Conservation (phyloP, 2,113 vertebrate species). For the Arizona elegans region DNA sequence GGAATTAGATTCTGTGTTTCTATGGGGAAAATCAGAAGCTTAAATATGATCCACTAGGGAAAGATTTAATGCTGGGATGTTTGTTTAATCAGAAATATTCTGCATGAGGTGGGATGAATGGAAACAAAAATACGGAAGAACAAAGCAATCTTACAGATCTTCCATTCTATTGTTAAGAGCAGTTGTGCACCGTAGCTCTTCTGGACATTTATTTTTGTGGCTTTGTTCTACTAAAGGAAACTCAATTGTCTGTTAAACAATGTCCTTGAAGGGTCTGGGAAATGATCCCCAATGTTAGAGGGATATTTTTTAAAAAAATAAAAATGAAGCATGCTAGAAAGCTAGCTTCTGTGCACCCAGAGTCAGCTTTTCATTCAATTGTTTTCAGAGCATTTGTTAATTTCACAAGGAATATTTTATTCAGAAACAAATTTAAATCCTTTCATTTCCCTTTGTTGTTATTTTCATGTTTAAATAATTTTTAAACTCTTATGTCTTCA, state of each 20-base stretch:
- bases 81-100: slow-evolving; percentile 42
- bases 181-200: slow-evolving; percentile 46
- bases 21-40: slow-evolving; percentile 1
- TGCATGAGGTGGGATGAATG: slow-evolving; percentile 32
- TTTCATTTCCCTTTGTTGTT: not conserved
- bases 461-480: not conserved
- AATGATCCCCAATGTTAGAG: slow-evolving; percentile 4
- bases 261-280: slow-evolving; percentile 17
- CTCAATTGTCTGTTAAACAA: slow-evolving; percentile 24
- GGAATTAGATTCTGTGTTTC: slow-evolving; percentile 38
- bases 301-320: slow-evolving; percentile 9
- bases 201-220: not conserved
- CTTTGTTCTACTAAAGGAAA: not conserved
- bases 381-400: slow-evolving; percentile 11
- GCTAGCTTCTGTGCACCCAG: not conserved
- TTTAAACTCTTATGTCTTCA: not conserved
- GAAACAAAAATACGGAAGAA: slow-evolving; percentile 40
- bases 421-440: not conserved
- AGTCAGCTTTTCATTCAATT: not conserved
- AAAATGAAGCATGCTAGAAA: not conserved
- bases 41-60: slow-evolving; percentile 45
- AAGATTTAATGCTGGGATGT: not conserved
- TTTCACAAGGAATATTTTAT: not conserved
- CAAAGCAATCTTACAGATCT: slow-evolving; percentile 53
- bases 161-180: slow-evolving; percentile 56